Conservation (phyloP, 2,888 invertebrate genomes). For the Chydorus sphaericus region DNA sequence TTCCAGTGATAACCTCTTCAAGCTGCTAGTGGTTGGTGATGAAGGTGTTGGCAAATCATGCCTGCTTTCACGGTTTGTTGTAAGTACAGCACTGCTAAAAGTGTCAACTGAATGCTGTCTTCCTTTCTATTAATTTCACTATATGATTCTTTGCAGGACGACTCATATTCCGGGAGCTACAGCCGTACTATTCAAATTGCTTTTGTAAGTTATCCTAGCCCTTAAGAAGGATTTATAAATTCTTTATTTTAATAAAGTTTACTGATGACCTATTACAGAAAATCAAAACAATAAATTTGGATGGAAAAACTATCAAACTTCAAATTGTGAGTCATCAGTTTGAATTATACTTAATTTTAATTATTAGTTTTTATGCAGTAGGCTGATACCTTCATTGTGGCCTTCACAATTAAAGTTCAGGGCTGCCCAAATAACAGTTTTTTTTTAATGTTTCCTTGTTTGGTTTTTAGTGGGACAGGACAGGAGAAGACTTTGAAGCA, state of each 20-base stretch:
- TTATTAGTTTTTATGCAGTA: no score
- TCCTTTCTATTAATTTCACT: background rate
- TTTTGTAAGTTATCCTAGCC: conserved; percentile 56
- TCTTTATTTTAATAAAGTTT: background rate
- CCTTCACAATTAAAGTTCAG: no score
- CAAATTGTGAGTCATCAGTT: conserved; percentile 66
- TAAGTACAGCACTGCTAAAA: conserved; percentile 31
- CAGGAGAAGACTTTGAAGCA: conserved; percentile 98
- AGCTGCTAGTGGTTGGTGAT: conserved; percentile 93
- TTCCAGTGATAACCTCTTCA: conserved; percentile 92
- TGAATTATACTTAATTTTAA: no score
- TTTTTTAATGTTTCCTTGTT: background rate
- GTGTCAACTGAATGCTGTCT: background rate
- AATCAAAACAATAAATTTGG: conserved; percentile 97
- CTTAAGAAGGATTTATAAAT: background rate
- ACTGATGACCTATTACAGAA: conserved; percentile 46
- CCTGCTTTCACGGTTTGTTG: conserved; percentile 78
- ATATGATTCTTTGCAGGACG: conserved; percentile 50
- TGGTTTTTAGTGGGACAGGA: conserved; percentile 70
- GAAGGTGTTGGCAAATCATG: conserved; percentile 98
- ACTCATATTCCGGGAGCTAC: conserved; percentile 99
- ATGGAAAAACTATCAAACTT: conserved; percentile 97
- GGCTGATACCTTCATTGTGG: background rate
- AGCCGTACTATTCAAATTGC: conserved; percentile 99
- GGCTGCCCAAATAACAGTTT: no score